phyloP scores from a whole-genome alignment of 2,888 invertebrate species.

The Lapara coniferarum region DNA sequence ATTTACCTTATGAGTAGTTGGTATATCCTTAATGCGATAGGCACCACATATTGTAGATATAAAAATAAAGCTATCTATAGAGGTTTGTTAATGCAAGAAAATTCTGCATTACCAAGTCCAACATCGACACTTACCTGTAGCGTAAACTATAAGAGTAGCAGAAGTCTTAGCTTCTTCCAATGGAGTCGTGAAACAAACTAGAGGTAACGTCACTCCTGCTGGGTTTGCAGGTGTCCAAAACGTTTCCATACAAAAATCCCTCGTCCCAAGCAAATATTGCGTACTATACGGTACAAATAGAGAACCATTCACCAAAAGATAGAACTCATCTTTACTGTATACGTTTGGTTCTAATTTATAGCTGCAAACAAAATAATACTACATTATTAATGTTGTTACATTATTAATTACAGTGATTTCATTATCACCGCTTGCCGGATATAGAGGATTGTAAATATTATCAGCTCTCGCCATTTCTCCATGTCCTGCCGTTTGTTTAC shows the following conservation, averaged over 20 bases:
- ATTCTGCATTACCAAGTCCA: not conserved
- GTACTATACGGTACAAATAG: slow-evolving; percentile 78
- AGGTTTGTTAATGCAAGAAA: too few relatives aligned
- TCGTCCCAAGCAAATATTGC: slow-evolving; percentile 74
- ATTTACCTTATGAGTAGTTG: too few relatives aligned
- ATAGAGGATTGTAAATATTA: slow-evolving; percentile 21
- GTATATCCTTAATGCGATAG: too few relatives aligned
- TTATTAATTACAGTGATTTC: slow-evolving; percentile 14
- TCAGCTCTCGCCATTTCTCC: slow-evolving; percentile 6
- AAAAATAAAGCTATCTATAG: too few relatives aligned
- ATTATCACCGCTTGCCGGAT: slow-evolving; percentile 15
- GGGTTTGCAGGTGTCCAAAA: slow-evolving; percentile 75
- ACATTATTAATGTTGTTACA: not conserved
- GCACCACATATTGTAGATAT: too few relatives aligned
- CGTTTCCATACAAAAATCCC: slow-evolving; percentile 85
- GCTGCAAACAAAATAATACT: slow-evolving; percentile 57
- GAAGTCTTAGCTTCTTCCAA: slow-evolving; percentile 65
- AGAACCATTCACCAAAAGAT: slow-evolving; percentile 84
- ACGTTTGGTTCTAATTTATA: slow-evolving; percentile 81
- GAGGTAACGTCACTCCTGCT: slow-evolving; percentile 76
- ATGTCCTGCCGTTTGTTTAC: slow-evolving; percentile 13
- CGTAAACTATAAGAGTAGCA: slow-evolving; percentile 66
- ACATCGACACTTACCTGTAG: slow-evolving; percentile 58
- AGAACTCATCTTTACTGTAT: slow-evolving; percentile 79
- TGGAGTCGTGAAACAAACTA: slow-evolving; percentile 79